Base-by-base conservation (phyloP, 1,140 invertebrate genomes). In the Wiebesia pumilae region DNA sequence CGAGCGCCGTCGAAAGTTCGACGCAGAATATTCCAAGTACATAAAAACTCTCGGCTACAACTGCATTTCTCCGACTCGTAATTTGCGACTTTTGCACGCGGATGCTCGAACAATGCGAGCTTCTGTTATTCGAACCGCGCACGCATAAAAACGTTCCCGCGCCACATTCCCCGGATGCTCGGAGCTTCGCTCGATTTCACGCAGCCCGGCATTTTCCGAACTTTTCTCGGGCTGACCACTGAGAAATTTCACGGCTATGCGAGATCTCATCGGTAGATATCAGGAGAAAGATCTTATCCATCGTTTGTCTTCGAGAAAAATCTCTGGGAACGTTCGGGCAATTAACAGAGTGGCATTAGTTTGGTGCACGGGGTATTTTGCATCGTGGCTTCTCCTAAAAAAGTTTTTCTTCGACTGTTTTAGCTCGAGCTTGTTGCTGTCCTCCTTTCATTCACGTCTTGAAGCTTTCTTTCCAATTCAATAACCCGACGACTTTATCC, bases 31-130 rank as follows among this genome's bases (percentile, higher is more conserved):
- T 27, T 27, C 35, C 0, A 40, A 16, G 79, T 2, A 81, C 12
- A 43, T 38, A 62, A 65, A 40, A 62, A n/a, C 35, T n/a, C 58
- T 27, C n/a, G 40, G 10, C 38, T 51, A 65, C 80, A 47, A 69
- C 40, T n/a, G 58, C 65, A 69, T 69, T 69, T 81, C 80, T 43
- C 27, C 65, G 58, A 27, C 62, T 67, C 24, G 67, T 73, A 83
- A 83, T 83, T 83, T 83, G 81, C 47, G 67, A 73, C 19, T 80
- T 38, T 80, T 38, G 78, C 38, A 73, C 67, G 67, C 30, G 71
- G 35, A 40, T 24, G 71, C 65, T 3, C 78, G 80, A 51, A 84
- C 82, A 84, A 84, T 84, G 40, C 40, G 80, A 40, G 40, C 27
- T n/a, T n/a, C 80, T 54, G 51, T 16, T 24, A 62, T 80, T 80